phyloP scores from a whole-genome alignment of 2,113 vertebrate species.

The Engystomops pustulosus region DNA sequence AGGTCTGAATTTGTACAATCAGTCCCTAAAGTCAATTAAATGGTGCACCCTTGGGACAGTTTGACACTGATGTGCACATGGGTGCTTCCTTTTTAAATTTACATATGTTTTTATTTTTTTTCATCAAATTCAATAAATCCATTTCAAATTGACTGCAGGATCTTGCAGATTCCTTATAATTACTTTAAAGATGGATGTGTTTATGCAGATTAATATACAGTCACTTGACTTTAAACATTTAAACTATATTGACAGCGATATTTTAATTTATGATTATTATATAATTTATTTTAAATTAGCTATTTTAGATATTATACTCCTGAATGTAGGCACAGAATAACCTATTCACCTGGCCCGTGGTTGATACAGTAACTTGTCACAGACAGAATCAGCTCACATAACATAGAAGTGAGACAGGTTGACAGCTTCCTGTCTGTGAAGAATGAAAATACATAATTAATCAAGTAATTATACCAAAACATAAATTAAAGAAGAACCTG shows the following conservation, averaged over 20 bases:
- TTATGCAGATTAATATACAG: no score
- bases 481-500: background rate
- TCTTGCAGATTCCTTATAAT: no score
- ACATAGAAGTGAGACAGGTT: background rate
- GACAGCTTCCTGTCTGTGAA: slow-evolving; percentile 1
- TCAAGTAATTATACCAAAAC: slow-evolving; percentile 15
- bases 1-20: no score
- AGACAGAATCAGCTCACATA: slow-evolving; percentile 15
- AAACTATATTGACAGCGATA: background rate
- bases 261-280: background rate
- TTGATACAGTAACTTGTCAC: background rate
- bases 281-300: background rate
- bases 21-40: no score
- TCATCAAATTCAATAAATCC: no score
- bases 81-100: no score
- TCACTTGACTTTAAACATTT: no score
- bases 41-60: no score
- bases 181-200: no score
- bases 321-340: background rate
- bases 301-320: background rate
- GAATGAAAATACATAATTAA: slow-evolving; percentile 26
- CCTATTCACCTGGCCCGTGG: background rate
- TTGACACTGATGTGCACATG: no score
- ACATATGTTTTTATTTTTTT: no score
- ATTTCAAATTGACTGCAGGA: no score